Evolutionary conservation across 2,113 vertebrate genomes (phyloP).

Genomic region (Coryphaenoides rupestris): DNA sequence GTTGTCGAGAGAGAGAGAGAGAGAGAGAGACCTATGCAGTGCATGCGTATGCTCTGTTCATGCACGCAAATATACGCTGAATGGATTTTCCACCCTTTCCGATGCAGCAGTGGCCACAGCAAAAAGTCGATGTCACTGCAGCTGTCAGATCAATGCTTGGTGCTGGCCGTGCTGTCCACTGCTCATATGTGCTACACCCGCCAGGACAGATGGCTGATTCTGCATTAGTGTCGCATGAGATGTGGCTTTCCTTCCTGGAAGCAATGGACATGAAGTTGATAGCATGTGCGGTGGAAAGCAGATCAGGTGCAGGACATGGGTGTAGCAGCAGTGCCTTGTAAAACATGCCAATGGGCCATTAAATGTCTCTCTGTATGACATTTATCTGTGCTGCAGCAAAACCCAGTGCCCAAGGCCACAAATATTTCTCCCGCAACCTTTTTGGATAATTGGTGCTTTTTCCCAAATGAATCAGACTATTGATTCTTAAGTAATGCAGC

Average conservation of each 20-base stretch:
- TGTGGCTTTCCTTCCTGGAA: not conserved
- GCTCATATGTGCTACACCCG: slow-evolving; percentile 8
- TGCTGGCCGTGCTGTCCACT: slow-evolving; percentile 18
- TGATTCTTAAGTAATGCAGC: no score
- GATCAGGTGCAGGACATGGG: no score
- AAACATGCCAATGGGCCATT: no score
- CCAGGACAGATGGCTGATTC: slow-evolving; percentile 4
- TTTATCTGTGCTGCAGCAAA: no score
- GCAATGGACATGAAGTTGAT: slow-evolving; percentile 44
- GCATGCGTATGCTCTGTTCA: slow-evolving; percentile 9
- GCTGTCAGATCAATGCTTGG: slow-evolving; percentile 22
- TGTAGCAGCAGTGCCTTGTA: no score
- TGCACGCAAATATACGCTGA: slow-evolving; percentile 27
- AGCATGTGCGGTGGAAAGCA: slow-evolving; percentile 20
- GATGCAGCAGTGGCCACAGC: slow-evolving; percentile 8
- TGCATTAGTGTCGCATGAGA: not conserved
- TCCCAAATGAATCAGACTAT: no score
- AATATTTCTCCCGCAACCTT: no score
- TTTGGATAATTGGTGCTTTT: no score
- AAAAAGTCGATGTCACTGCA: not conserved
- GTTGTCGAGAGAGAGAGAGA: no score
- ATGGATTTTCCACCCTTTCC: slow-evolving; percentile 39
- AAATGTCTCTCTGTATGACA: no score
- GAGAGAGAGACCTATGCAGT: no score
- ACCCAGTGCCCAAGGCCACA: no score